Base-by-base conservation (phyloP, 2,888 invertebrate genomes). In the Conchocele bisecta region DNA sequence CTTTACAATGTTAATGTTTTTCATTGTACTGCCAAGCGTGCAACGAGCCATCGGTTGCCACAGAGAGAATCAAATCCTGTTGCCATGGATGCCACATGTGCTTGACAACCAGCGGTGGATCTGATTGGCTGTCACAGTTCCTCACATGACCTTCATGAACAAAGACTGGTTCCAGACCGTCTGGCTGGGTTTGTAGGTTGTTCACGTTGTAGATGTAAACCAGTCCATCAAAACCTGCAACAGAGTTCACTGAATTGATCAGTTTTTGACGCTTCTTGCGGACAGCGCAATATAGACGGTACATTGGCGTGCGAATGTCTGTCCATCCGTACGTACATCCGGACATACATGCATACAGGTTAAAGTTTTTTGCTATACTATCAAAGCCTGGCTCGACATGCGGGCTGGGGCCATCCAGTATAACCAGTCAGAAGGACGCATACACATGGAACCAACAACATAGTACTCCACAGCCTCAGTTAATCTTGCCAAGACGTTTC, bases 21-120 rank as follows among this genome's bases (percentile, higher is more conserved):
- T n/a, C n/a, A n/a, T n/a, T n/a, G n/a, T 69, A 73, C 29, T 81
- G 73, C 80, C 81, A 83, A 7, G 80, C 80, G 73, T 83, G 83
- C 39, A 83, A 60, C n/a, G 81, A 79, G 17, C 80, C 75, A 56
- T 83, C 80, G n/a, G 58, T 67, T 24, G 75, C 81, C 24, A 71
- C 59, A 13, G 83, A 83, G 33, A 83, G 68, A 28, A 81, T 56
- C 33, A 80, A 46, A 48, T 69, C 70, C 33, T 65, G 73, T 59
- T 70, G 51, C 68, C 68, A 63, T 53, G 79, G 76, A 67, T 81
- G 75, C 75, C 79, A 75, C 37, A 81, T 41, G 56, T 83, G 81
- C 51, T 64, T 46, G 7, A 66, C 54, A 41, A 76, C 67, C 53
- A 26, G 20, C 9, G 75, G 9, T 13, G 46, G 22, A 37, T 75